Percentiles rank a stretch among this genome's conserved stretches.
Evolutionary conservation across 2,888 invertebrate species (phyloP).

Genomic region (Ernsta delagoae): DNA sequence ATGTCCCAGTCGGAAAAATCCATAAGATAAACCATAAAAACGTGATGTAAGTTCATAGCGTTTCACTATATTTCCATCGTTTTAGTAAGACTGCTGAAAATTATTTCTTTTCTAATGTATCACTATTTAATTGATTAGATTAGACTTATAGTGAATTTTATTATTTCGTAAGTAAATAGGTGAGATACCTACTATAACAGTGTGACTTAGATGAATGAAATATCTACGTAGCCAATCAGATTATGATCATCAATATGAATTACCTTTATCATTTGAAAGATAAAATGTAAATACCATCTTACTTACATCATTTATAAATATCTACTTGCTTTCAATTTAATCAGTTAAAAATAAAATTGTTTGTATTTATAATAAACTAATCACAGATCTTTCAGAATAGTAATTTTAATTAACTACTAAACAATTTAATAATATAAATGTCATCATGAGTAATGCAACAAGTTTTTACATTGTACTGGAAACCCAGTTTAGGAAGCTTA

Average conservation of each 20-base stretch:
- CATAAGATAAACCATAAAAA: no score
- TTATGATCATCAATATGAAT: no score
- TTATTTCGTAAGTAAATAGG: no score
- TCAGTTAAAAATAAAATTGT: neutral
- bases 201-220: neutral
- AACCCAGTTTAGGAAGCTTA: constrained; percentile 22
- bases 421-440: constrained; percentile 4
- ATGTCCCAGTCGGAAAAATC: no score
- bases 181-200: no score
- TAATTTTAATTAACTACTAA: neutral
- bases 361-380: constrained; percentile 9
- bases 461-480: constrained; percentile 27
- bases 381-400: constrained; percentile 32
- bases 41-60: no score
- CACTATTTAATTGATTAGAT: no score
- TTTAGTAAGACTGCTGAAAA: no score
- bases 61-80: no score
- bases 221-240: no score
- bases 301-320: neutral
- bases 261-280: neutral
- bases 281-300: constrained; percentile 6
- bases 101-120: no score
- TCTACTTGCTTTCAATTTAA: neutral
- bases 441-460: constrained; percentile 22
- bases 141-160: no score